Conservation (phyloP, 2,888 invertebrate genomes). For the Unio delphinus region DNA sequence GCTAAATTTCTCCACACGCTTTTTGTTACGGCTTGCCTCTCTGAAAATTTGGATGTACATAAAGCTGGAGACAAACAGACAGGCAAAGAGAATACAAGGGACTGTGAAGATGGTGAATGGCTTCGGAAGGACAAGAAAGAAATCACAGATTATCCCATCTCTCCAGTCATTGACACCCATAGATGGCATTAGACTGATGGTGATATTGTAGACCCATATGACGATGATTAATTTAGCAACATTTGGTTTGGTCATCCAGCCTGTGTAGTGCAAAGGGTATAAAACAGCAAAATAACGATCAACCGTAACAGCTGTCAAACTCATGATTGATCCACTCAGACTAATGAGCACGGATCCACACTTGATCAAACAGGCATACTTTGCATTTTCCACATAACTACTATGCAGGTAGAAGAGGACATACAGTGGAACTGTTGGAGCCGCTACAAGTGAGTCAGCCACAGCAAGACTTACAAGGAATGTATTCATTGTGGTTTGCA, state of each 20-base stretch:
- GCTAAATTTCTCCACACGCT: conserved; percentile 8
- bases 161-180: conserved; percentile 23
- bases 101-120: conserved; percentile 30
- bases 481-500: conserved; percentile 38
- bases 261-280: conserved; percentile 31
- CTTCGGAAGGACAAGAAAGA: conserved; percentile 32
- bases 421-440: conserved; percentile 38
- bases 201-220: conserved; percentile 33
- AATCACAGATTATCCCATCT: conserved; percentile 23
- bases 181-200: conserved; percentile 28
- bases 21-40: conserved; percentile 21
- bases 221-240: conserved; percentile 18
- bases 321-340: conserved; percentile 35
- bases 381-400: conserved; percentile 6
- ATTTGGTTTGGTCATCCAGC: conserved; percentile 21
- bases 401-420: conserved; percentile 25
- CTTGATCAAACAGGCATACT: conserved; percentile 33
- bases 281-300: conserved; percentile 42
- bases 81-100: conserved; percentile 18
- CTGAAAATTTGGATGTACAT: conserved; percentile 29
- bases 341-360: conserved; percentile 30
- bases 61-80: conserved; percentile 16
- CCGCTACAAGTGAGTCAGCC: conserved; percentile 37
- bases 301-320: conserved; percentile 29
- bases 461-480: conserved; percentile 37